phyloP scores from a whole-genome alignment of 2,888 invertebrate species.

The Yponomeuta sedellus region DNA sequence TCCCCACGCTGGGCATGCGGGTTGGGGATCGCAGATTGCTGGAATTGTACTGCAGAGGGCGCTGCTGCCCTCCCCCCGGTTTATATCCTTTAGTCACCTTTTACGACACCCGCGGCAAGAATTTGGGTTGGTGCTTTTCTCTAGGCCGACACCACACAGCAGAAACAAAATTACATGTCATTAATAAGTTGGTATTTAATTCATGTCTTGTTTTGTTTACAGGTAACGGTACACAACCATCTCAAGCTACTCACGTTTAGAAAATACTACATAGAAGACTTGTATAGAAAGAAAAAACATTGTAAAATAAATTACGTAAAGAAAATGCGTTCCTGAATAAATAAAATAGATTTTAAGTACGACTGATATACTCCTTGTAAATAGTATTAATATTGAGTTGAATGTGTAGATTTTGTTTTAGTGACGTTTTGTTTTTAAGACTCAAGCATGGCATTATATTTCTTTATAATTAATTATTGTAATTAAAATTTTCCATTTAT shows the following conservation, averaged over 20 bases:
- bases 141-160: no score
- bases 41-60: no score
- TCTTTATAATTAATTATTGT: not conserved
- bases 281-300: slow-evolving; percentile 31
- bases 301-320: slow-evolving; percentile 30
- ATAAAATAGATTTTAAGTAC: slow-evolving; percentile 23
- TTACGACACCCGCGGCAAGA: no score
- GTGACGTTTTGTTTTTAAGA: not conserved
- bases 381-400: not conserved
- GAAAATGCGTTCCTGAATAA: slow-evolving; percentile 49
- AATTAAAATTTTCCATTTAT: not conserved
- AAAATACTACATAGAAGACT: slow-evolving; percentile 26
- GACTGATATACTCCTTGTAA: slow-evolving; percentile 31
- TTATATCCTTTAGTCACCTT: no score
- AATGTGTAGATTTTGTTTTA: slow-evolving; percentile 8
- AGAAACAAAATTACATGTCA: no score
- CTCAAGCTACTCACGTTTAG: slow-evolving; percentile 64
- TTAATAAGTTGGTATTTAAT: not conserved
- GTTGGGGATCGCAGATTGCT: no score
- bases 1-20: no score
- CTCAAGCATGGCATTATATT: slow-evolving; percentile 10
- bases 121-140: no score
- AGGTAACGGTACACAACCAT: slow-evolving; percentile 56
- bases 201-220: slow-evolving; percentile 31
- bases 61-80: no score